These are phyloP conservation scores for Pitta sordida DNA, from an alignment of 2,113 vertebrate genomes.

Conservation along the genomic window DNA sequence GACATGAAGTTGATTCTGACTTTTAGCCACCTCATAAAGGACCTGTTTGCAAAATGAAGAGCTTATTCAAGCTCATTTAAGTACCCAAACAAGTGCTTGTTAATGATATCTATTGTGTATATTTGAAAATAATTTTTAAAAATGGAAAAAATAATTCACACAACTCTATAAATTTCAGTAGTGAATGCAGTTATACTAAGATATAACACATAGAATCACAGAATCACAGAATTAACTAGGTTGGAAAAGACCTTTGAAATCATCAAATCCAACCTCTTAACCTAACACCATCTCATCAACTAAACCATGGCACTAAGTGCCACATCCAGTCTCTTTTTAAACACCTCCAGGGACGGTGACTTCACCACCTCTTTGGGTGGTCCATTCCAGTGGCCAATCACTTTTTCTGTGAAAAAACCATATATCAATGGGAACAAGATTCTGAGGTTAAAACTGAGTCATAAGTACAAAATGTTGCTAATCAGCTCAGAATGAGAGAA, in stretches of 20 bases:
- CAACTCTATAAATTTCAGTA: neutral
- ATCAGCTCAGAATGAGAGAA: neutral
- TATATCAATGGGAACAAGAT: neutral
- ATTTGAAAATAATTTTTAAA: neutral
- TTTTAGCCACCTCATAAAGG: neutral
- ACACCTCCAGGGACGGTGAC: no score
- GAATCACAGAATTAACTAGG: no score
- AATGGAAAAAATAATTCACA: neutral
- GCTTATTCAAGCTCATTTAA: neutral
- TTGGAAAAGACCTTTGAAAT: no score
- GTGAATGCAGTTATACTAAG: neutral
- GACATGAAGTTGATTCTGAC: neutral
- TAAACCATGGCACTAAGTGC: no score
- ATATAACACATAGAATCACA: accelerated
- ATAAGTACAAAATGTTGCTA: neutral
- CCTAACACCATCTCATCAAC: no score
- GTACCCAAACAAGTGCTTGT: neutral
- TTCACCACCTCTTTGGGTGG: no score
- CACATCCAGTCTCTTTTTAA: no score
- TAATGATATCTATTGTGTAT: neutral
- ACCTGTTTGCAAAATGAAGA: neutral
- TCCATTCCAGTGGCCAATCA: no score
- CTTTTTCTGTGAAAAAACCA: no score
- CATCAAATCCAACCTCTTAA: no score
- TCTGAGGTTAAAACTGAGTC: neutral